phyloP scores from a whole-genome alignment of 2,888 invertebrate species.

The Pardosa pseudoannulata region DNA sequence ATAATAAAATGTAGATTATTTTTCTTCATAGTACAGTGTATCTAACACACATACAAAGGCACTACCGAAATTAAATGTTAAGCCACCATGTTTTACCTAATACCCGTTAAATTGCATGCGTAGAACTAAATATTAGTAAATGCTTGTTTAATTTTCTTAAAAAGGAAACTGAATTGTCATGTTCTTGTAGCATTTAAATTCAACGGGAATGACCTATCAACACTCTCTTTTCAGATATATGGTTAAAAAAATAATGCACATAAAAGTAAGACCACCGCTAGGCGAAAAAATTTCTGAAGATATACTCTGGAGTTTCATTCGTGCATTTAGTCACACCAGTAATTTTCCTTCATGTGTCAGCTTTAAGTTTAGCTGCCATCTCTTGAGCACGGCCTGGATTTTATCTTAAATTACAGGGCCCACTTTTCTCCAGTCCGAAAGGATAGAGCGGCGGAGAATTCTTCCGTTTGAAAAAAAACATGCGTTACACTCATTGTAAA shows the following conservation, averaged over 20 bases:
- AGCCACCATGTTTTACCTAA: too few species aligned
- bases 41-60: too few species aligned
- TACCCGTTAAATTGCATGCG: too few species aligned
- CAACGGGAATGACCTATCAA: constrained; percentile 55
- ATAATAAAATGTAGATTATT: too few species aligned
- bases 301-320: constrained; percentile 11
- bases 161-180: background rate
- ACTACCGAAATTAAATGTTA: too few species aligned
- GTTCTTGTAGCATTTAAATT: constrained; percentile 33
- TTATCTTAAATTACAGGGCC: background rate
- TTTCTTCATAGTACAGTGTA: too few species aligned
- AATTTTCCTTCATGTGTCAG: background rate
- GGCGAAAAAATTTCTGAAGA: constrained; percentile 3
- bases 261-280: constrained; percentile 41
- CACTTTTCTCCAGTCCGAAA: background rate
- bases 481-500: background rate
- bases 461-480: background rate
- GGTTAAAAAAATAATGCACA: background rate
- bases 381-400: background rate
- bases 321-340: constrained; percentile 21
- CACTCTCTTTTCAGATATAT: constrained; percentile 9
- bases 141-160: too few species aligned
- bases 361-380: background rate
- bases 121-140: too few species aligned
- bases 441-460: background rate